Base-by-base conservation (phyloP, 2,888 invertebrate species). In the Auanema freiburgensis region DNA sequence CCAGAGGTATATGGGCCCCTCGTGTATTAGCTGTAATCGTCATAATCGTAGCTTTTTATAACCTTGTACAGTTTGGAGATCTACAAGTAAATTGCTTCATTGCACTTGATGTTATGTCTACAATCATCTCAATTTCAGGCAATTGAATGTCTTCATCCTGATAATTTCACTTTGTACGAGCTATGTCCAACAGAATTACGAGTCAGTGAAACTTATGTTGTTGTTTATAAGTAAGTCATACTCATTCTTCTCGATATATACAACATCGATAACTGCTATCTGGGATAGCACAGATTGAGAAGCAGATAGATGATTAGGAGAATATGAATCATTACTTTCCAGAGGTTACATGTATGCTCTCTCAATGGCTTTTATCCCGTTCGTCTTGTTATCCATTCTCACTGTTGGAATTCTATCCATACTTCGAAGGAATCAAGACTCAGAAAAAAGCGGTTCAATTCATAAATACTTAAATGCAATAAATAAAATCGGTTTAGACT, bases 111-210 rank as follows among this genome's bases (percentile, higher is more conserved):
- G 14, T 14, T 46, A n/a, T n/a, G n/a, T n/a, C n/a, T n/a, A n/a
- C n/a, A n/a, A n/a, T n/a, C n/a, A n/a, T 46, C 10, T 18, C 46
- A 5, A 10, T 65, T 71, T 46, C 21, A 74, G 72, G 74, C 76
- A 1, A 64, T 72, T 23, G 67, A 74, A 63, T 76, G 76, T 57
- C 59, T 67, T 3, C 71, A 71, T 46, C 69, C 72, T 1, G 61
- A 63, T 6, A 71, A 76, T 52, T 58, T 62, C 55, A 70, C 72
- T 12, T 57, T 74, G 11, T 72, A 66, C 44, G 79, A 80, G 44
- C 51, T 80, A 18, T 80, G 80, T 56, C 80, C 80, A 4, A 80
- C 80, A n/a, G 76, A 74, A 46, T 66, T 80, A 60, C 59, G 80
- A 53, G 16, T 80, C 40, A 66, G 73, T 59, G 77, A 74, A 23